Evolutionary conservation across 2,888 invertebrate genomes (phyloP), one percentile per base, ranked within the genome.

Genomic region (Lepidocyrtoides sp.): DNA sequence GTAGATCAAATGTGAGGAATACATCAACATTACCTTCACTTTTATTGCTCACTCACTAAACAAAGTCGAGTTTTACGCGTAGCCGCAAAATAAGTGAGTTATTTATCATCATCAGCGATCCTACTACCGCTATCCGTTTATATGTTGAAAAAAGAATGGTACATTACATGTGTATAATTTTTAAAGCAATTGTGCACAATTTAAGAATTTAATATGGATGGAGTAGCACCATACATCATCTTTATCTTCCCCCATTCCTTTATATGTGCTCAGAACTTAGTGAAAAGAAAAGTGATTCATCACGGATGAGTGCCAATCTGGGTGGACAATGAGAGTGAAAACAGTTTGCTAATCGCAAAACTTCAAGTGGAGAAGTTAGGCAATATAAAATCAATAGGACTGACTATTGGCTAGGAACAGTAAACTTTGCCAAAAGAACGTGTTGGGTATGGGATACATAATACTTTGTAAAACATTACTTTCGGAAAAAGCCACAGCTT

Each of bases 291-390:
- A 79, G 79, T 57, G 29, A 26, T 79, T 79, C 79, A 79, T 54
- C 79, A 79, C 79, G 79, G 79, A 57, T 79, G 79, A 79, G 79
- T 79, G 79, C 79, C 79, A 79, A 79, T 79, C 79, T 79, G 79
- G 79, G 79, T 79, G 79, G 79, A 79, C 79, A 54, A 54, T 79
- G 79, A 79, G 79, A 79, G 54, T 79, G 79, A 79, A 79, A 79
- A 75, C 75, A 26, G 48, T 44, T 75, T 48, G 75, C 7, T 14
- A 5, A 48, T 75, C 3, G n/a, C 2, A 23, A 23, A 60, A 26
- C 10, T 23, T 26, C 14, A 26, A 60, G 60, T 66, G n/a, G n/a
- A 32, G 32, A 66, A 8, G 32, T 23, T 12, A n/a, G n/a, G 14
- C 1, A 66, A 17, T 32, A 66, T 4, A n/a, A 60, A 60, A 60